A percentile compares a stretch with the other conserved stretches of the same genome.
Evolutionary conservation across 1,140 invertebrate species (phyloP).

Genomic region (Magallana angulata): DNA sequence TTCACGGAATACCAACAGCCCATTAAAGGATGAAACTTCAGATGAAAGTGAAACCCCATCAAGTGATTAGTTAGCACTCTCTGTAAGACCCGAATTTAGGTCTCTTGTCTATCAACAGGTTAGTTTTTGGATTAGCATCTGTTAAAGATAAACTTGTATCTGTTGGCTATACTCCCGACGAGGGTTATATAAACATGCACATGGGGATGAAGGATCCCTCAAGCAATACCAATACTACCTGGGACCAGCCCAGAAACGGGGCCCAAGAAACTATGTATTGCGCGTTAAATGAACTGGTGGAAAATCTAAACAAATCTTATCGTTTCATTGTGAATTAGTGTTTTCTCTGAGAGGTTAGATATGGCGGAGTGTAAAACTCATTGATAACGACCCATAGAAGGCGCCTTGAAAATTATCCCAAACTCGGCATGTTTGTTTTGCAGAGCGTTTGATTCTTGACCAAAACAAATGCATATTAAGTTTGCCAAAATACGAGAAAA

Average conservation of each 20-base stretch:
- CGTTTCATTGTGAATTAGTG: slow-evolving; percentile 20
- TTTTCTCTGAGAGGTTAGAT: not conserved
- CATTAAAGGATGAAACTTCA: not conserved
- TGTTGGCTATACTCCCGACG: not conserved
- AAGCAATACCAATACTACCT: not conserved
- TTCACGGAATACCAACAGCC: not conserved
- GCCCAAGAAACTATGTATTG: not conserved
- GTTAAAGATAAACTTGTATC: not conserved
- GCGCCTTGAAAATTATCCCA: slow-evolving; percentile 1
- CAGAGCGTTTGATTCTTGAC: not conserved
- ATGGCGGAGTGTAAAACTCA: not conserved
- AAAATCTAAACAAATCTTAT: slow-evolving; percentile 21
- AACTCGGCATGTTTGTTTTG: slow-evolving; percentile 8
- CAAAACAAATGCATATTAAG: not conserved
- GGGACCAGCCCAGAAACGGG: slow-evolving; percentile 11
- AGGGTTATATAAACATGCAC: not conserved
- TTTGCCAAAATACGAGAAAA: not conserved
- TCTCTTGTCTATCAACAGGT: slow-evolving; percentile 15
- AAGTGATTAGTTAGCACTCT: not conserved
- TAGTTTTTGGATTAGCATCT: not conserved
- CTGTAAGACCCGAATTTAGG: slow-evolving; percentile 13
- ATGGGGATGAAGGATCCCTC: not conserved
- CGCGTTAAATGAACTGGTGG: not conserved
- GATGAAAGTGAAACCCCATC: slow-evolving; percentile 3
- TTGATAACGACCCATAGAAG: not conserved